Base-by-base conservation (phyloP, 1,140 invertebrate species). In the Drosophila sturtevanti region DNA sequence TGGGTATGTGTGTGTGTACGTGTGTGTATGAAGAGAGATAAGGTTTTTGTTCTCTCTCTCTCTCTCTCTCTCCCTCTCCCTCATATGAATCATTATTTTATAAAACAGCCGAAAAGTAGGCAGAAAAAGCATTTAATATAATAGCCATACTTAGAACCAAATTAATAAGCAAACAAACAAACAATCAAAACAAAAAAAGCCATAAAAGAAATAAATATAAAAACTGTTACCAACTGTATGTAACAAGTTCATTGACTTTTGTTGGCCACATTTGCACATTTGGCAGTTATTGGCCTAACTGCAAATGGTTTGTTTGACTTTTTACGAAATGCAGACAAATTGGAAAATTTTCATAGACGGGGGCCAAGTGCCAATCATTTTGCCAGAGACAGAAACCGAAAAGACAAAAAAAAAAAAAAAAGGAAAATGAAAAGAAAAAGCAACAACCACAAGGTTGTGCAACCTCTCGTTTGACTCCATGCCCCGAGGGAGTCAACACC, bases 251-350 rank as follows among this genome's bases (percentile, higher is more conserved):
- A 56, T 59, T 59, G 55, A 10, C 75, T 72, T 68, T 61, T 55
- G 35, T 67, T 74, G 71, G 48, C 74, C 69, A 66, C 72, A 67
- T 63, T 75, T 63, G 60, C 72, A 63, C 62, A 44, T 62, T 48
- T 72, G 54, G 34, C 62, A 63, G 59, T 54, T 54, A 52, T 65
- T 65, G 63, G 27, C 35, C 34, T 34, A 12, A 10, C 31, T 72
- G 70, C 56, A 67, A 70, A 77, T 63, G 75, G 67, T 75, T 79
- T 79, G 68, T 79, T 78, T 79, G 76, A 61, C 64, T 79, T 44
- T 31, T 79, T 44, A 44, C 60, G 27, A 56, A 79, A 72, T 72
- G 72, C 76, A 70, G 63, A 74, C 71, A 77, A 77, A 77, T 77
- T 74, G 54, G 54, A 56, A 56, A 56, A 56, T 56, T 35, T 56